phyloP scores from a whole-genome alignment of 2,113 vertebrate species.

The Psophia crepitans region DNA sequence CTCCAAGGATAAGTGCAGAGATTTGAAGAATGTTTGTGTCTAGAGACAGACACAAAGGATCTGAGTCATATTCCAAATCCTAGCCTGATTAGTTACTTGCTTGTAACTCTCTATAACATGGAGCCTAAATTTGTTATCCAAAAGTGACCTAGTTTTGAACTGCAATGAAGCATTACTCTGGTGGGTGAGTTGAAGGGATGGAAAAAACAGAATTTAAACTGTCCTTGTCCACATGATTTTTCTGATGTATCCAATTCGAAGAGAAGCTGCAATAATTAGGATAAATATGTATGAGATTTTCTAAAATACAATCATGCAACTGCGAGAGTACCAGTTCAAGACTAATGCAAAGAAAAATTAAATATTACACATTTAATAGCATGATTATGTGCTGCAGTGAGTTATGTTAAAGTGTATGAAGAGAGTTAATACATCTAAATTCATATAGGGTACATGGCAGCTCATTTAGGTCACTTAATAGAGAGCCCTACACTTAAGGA shows the following conservation, averaged over 20 bases:
- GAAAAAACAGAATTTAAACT: neutral
- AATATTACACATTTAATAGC: neutral
- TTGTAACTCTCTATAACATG: neutral
- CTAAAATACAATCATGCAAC: neutral
- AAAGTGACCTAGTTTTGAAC: neutral
- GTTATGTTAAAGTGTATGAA: neutral
- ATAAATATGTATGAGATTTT: neutral
- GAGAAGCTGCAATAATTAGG: neutral
- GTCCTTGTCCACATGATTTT: neutral
- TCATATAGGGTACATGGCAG: neutral
- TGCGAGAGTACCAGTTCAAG: neutral
- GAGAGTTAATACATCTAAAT: neutral
- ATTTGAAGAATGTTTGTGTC: neutral
- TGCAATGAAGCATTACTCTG: neutral
- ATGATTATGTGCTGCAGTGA: neutral
- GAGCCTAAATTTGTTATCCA: neutral
- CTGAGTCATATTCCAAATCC: neutral
- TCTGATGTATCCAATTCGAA: neutral
- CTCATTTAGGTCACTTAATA: neutral
- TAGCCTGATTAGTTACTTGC: neutral
- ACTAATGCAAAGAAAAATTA: neutral
- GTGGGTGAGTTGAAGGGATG: neutral
- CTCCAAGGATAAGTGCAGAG: neutral
- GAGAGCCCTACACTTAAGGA: neutral
- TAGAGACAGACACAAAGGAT: neutral